Evolutionary conservation across 2,888 invertebrate genomes (phyloP).

Genomic region (Cephonodes hylas): DNA sequence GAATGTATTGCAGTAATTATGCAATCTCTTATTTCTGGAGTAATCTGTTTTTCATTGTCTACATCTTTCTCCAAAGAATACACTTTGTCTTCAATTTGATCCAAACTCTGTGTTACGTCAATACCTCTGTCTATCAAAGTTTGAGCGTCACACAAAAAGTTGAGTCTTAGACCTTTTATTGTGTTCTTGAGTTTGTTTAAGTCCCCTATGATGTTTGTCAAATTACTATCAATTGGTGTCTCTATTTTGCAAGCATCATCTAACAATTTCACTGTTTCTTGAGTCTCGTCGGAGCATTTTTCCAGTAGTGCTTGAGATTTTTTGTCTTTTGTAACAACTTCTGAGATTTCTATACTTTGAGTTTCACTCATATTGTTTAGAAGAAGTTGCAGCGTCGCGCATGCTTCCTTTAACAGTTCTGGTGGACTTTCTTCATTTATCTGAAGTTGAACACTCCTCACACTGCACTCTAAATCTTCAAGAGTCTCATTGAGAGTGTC

Average conservation of each 20-base stretch:
- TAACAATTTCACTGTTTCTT: conserved; percentile 60
- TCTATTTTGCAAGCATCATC: conserved; percentile 63
- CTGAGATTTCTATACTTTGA: conserved; percentile 35
- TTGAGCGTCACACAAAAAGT: conserved; percentile 50
- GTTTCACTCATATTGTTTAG: conserved; percentile 57
- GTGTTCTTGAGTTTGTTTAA: conserved; percentile 48
- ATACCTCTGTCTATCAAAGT: conserved; percentile 66
- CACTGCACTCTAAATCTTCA: conserved; percentile 76
- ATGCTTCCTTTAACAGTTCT: conserved; percentile 64
- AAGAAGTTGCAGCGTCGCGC: conserved; percentile 62
- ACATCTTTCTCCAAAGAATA: conserved; percentile 62
- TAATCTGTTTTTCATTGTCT: conserved; percentile 37
- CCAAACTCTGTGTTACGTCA: conserved; percentile 61
- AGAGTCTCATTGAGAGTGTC: conserved; percentile 73
- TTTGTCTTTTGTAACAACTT: conserved; percentile 27
- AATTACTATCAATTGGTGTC: conserved; percentile 36
- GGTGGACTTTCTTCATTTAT: conserved; percentile 67
- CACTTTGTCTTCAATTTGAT: conserved; percentile 69
- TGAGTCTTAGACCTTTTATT: conserved; percentile 49
- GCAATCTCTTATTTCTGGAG: conserved; percentile 48
- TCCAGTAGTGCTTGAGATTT: conserved; percentile 38
- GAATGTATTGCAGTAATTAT: conserved; percentile 74
- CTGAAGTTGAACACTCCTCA: conserved; percentile 74
- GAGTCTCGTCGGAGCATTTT: conserved; percentile 51
- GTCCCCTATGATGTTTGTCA: conserved; percentile 39